Base-by-base conservation (phyloP, 2,888 invertebrate species). In the Heliconius charithonia region DNA sequence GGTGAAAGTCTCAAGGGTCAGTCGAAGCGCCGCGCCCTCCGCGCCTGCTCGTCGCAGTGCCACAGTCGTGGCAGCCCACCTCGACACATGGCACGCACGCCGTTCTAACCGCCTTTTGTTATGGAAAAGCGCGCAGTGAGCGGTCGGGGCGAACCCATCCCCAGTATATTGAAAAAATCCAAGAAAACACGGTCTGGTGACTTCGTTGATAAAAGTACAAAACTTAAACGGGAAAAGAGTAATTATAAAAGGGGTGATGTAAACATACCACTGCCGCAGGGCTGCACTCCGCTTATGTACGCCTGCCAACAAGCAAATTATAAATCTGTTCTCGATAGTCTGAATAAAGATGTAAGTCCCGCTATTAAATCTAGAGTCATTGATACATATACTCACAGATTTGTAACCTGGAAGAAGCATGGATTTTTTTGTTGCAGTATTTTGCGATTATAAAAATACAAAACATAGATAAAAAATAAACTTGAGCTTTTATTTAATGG, bases 251-350 rank as follows among this genome's bases (percentile, higher is more conserved):
- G 89, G 84, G 89, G 88, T 81, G 92, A 92, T 91, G 93, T 89
- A 86, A 91, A 86, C 86, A 87, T 91, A 78, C 91, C 93, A 85
- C 91, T 96, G 85, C 95, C 95, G 84, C 95, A 95, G 87, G 97
- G 98, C 87, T 97, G 98, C 91, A 97, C 98, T 83, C 96, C 97
- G 85, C 96, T 98, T 88, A 98, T 98, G 98, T 97, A 98, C 94
- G 98, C 98, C 86, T 98, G 98, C 89, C 98, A 98, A 92, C 98
- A 98, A 90, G 97, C 97, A 75, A 97, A 97, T 93, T 97, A 97
- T 90, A 96, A 96, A 83, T 96, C 96, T 84, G 97, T 98, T 83
- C 95, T 97, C 84, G 96, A 96, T 85, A 96, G 97, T 85, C 95
- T 98, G 85, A 96, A 96, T 87, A 97, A 96, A 88, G 97, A 97